Evolutionary conservation across 2,797 vertebrate genomes (phyloP).

Genomic region (Trematomus bernacchii): DNA sequence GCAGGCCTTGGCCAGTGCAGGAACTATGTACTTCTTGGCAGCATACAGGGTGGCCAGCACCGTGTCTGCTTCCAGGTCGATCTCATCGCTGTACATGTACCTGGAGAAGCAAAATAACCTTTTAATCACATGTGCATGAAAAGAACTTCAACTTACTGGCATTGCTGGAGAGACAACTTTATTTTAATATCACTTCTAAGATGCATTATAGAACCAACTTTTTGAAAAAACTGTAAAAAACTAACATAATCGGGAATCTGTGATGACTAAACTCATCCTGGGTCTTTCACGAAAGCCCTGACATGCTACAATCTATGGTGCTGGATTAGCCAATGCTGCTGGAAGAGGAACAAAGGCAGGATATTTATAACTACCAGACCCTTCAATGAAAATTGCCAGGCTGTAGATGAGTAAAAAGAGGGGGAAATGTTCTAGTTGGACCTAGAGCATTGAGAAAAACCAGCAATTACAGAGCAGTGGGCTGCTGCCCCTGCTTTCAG

Average conservation of each 20-base stretch:
- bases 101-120: slow-evolving; percentile 69
- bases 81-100: slow-evolving; percentile 98
- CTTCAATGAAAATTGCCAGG: slow-evolving; percentile 43
- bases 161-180: neutral
- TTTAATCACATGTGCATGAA: neutral
- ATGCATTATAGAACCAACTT: too few species aligned
- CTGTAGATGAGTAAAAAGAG: slow-evolving; percentile 17
- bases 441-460: slow-evolving; percentile 65
- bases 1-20: slow-evolving; percentile 94
- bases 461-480: slow-evolving; percentile 68
- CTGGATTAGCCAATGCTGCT: slow-evolving; percentile 22
- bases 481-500: slow-evolving; percentile 45
- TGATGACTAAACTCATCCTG: slow-evolving; percentile 24
- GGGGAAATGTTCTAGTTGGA: slow-evolving; percentile 44
- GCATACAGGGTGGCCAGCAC: slow-evolving; percentile 96
- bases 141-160: neutral
- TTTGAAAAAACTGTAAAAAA: slow-evolving; percentile 4
- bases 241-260: neutral
- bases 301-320: slow-evolving; percentile 2
- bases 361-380: slow-evolving; percentile 60
- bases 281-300: slow-evolving; percentile 12
- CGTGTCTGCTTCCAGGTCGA: slow-evolving; percentile 96
- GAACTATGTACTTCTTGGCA: slow-evolving; percentile 98
- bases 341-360: slow-evolving; percentile 53
- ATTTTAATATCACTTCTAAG: too few species aligned